Evolutionary conservation across 2,888 invertebrate species (phyloP), one percentile per base, ranked within the genome.

Genomic region (Cheilosia urbana): DNA sequence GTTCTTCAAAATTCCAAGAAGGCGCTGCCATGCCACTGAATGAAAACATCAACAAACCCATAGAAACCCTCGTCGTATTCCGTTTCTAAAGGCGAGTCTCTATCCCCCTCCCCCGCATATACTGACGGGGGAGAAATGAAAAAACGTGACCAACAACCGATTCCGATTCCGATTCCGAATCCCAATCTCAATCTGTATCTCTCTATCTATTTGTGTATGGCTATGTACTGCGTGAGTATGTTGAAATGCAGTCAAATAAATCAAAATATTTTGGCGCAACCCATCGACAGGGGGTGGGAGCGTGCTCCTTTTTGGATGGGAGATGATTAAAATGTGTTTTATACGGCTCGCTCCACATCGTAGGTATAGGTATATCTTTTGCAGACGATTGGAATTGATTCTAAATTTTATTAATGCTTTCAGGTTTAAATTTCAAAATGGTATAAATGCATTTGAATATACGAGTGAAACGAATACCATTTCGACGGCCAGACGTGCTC

Each of bases 261-360:
- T 79, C 84, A 79, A 75, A 84, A 75, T 58, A 55, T 84, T 75
- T 84, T 79, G 75, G 79, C 78, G 51, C 72, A 78, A 53, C 78
- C 37, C 19, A 49, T 68, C 13, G 5, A 34, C 11, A 17, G 34
- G 27, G 15, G 27, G 51, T 3, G 11, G 7, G 6, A 19, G 27
- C 9, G 66, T 27, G 47, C 40, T 49, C 65, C 57, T 57, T 37
- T 68, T 57, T 34, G 30, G 53, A 75, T 24, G 75, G 42, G 4
- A 49, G 57, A 76, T 73, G 55, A 62, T 83, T 78, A 65, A 78
- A 84, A 69, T 57, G 45, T 60, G 37, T 34, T 42, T 21, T 53
- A 53, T 30, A 17, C 24, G 45, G 21, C 55, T 40, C 53, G 17
- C 40, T 47, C 24, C 55, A 51, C 47, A 34, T 34, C 9, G 37